Evolutionary conservation across 2,113 vertebrate species (phyloP).

Genomic region (Cheirogaleus medius): DNA sequence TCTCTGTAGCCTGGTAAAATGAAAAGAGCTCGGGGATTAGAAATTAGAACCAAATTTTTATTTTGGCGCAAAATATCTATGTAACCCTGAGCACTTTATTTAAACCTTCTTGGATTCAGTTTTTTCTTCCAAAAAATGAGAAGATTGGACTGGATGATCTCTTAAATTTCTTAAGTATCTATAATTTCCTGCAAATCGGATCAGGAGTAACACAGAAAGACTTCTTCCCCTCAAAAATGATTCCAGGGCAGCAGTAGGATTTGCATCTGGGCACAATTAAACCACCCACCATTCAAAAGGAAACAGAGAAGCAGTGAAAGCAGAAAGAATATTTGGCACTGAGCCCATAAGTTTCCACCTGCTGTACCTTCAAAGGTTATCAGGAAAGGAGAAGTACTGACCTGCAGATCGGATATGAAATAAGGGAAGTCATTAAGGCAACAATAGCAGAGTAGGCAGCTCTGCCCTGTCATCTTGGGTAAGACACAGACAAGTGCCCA

Average conservation of each 20-base stretch:
- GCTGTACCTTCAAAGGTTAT: neutral
- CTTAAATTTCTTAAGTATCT: neutral
- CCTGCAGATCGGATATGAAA: neutral
- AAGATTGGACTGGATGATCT: neutral
- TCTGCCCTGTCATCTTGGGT: neutral
- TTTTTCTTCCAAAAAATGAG: neutral
- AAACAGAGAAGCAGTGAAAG: neutral
- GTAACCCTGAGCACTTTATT: neutral
- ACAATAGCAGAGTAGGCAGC: neutral
- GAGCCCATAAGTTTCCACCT: neutral
- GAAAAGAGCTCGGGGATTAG: neutral
- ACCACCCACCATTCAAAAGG: neutral
- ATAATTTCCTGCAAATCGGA: neutral
- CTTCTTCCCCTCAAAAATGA: neutral
- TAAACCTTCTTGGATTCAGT: neutral
- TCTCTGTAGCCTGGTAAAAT: neutral
- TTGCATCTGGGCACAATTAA: neutral
- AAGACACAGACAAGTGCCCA: neutral
- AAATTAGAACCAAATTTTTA: slow-evolving; percentile 28
- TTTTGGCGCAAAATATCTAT: neutral
- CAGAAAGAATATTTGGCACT: neutral
- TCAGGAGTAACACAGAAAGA: neutral
- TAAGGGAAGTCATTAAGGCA: neutral
- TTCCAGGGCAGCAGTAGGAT: neutral
- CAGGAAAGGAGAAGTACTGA: neutral